These are phyloP conservation scores for Colostygia pectinataria DNA, from an alignment of 2,888 invertebrate genomes.

Conservation along the genomic window DNA sequence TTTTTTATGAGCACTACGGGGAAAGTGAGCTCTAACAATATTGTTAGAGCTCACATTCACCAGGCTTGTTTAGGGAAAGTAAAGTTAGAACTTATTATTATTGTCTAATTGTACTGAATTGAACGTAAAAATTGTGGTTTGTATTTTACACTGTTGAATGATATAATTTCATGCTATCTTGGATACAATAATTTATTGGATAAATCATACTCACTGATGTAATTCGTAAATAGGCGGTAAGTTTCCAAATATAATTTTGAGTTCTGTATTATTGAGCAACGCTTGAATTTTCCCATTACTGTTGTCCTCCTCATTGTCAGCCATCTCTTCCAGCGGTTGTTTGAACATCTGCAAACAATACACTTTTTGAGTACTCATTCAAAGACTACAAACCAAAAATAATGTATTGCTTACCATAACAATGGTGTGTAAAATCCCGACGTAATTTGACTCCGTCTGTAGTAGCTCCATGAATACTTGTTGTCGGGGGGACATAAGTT, in stretches of 20 bases:
- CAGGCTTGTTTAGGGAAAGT: too few relatives aligned
- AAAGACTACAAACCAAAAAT: constrained; percentile 8
- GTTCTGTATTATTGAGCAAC: constrained; percentile 94
- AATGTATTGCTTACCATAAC: constrained; percentile 86
- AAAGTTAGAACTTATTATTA: too few relatives aligned
- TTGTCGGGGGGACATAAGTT: constrained; percentile 88
- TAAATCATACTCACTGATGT: constrained; percentile 85
- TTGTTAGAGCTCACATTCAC: too few relatives aligned
- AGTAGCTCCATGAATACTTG: constrained; percentile 95
- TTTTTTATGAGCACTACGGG: too few relatives aligned
- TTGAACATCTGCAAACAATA: constrained; percentile 90
- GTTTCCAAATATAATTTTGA: constrained; percentile 97
- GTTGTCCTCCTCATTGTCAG: constrained; percentile 85
- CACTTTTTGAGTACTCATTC: constrained; percentile 3
- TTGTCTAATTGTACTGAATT: too few relatives aligned
- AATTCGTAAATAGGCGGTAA: constrained; percentile 97
- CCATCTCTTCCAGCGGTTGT: constrained; percentile 94
- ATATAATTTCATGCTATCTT: not conserved
- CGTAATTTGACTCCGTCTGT: constrained; percentile 99
- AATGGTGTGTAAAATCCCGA: constrained; percentile 96
- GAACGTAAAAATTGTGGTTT: too few relatives aligned
- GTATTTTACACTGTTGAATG: too few relatives aligned
- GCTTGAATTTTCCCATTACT: constrained; percentile 85
- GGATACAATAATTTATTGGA: not conserved
- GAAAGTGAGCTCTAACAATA: too few relatives aligned